Percentiles rank a stretch among this genome's conserved stretches.
phyloP scores from a whole-genome alignment of 2,888 invertebrate species.

The Teleiodes luculella region DNA sequence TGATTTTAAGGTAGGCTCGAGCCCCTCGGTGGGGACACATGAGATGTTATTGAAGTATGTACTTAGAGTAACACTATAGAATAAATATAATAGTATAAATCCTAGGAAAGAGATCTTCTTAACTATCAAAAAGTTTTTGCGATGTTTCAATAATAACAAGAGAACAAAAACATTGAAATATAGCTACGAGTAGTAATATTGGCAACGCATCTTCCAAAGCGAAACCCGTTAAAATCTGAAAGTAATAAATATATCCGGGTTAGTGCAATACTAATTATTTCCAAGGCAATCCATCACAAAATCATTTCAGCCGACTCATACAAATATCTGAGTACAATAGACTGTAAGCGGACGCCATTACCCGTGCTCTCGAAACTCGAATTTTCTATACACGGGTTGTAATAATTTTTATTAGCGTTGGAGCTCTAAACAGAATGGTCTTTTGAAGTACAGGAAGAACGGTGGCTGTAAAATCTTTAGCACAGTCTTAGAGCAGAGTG shows the following conservation, averaged over 20 bases:
- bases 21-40: too few relatives aligned
- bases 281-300: not conserved
- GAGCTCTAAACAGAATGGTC: constrained; percentile 34
- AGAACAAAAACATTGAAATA: too few relatives aligned
- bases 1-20: too few relatives aligned
- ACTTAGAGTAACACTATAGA: too few relatives aligned
- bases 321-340: not conserved
- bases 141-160: too few relatives aligned
- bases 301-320: not conserved
- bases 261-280: not conserved
- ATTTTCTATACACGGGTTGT: not conserved
- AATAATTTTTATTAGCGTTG: not conserved
- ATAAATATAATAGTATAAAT: too few relatives aligned
- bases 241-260: not conserved
- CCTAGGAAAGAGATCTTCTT: too few relatives aligned
- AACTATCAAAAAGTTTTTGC: too few relatives aligned
- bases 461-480: constrained; percentile 17
- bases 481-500: not conserved
- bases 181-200: too few relatives aligned
- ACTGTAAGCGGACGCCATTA: constrained; percentile 12
- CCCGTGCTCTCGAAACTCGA: not conserved
- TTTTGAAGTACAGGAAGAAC: constrained; percentile 11
- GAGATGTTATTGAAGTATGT: too few relatives aligned
- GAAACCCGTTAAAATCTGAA: too few relatives aligned
- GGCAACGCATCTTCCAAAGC: too few relatives aligned